Evolutionary conservation across 2,797 vertebrate species (phyloP).

Genomic region (Tinamus major): DNA sequence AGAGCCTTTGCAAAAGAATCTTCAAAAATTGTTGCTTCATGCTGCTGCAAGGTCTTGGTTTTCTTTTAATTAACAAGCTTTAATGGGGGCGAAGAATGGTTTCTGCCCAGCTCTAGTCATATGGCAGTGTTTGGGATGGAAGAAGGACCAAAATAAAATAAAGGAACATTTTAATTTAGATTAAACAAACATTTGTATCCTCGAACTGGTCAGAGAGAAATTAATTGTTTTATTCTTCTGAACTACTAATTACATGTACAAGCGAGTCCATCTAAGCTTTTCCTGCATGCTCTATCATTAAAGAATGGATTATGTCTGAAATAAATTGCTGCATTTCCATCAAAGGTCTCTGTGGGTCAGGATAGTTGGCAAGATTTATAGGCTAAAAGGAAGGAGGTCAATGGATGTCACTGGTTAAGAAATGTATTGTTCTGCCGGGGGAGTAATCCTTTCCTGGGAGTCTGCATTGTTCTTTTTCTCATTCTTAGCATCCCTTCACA

Average conservation of each 20-base stretch:
- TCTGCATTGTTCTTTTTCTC: conserved; percentile 11
- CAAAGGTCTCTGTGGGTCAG: conserved; percentile 25
- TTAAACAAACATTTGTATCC: conserved; percentile 49
- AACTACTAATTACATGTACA: conserved; percentile 55
- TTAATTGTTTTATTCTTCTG: conserved; percentile 55
- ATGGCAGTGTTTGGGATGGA: neutral
- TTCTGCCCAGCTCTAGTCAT: conserved; percentile 11
- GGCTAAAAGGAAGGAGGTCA: conserved; percentile 49
- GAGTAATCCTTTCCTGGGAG: neutral
- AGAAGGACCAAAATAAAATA: neutral
- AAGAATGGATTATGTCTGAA: conserved; percentile 34
- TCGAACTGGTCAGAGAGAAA: conserved; percentile 41
- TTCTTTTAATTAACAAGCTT: neutral
- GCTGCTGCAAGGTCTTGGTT: neutral
- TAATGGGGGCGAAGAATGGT: neutral
- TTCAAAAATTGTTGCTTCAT: neutral
- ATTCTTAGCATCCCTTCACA: neutral
- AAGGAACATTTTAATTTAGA: conserved; percentile 20
- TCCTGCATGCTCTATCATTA: conserved; percentile 30
- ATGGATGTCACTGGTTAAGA: conserved; percentile 13
- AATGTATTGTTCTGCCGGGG: conserved; percentile 14
- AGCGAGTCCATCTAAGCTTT: conserved; percentile 8
- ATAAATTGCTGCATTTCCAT: conserved; percentile 54
- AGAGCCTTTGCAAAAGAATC: neutral
- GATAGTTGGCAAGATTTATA: conserved; percentile 46